A percentile compares a stretch with the other conserved stretches of the same genome.
phyloP scores from a whole-genome alignment of 2,113 vertebrate genomes.

The Myrmophylax atrothorax region DNA sequence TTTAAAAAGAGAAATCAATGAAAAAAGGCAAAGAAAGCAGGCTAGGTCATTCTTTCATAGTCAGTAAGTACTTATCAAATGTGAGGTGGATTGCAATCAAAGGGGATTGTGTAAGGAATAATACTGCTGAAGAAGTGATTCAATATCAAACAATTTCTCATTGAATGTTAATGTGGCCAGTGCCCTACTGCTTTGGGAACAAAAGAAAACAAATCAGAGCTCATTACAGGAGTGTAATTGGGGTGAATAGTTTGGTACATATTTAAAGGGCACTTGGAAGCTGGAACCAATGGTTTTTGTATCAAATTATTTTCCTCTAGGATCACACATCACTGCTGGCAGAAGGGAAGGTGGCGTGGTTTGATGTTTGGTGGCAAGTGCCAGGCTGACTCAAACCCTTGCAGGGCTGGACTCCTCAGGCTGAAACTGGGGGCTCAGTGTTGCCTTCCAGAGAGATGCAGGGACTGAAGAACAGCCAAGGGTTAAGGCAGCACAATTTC shows the following conservation, averaged over 20 bases:
- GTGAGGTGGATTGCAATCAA: slow-evolving; percentile 57
- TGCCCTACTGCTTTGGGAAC: slow-evolving; percentile 28
- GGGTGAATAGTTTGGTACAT: slow-evolving; percentile 34
- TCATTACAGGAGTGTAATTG: slow-evolving; percentile 52
- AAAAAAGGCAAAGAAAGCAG: slow-evolving; percentile 17
- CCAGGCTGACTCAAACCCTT: neutral
- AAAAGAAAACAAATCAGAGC: slow-evolving; percentile 50
- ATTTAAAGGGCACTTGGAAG: slow-evolving; percentile 22
- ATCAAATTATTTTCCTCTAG: slow-evolving; percentile 23
- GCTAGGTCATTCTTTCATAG: slow-evolving; percentile 10
- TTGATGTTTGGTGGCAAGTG: neutral
- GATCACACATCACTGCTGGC: neutral
- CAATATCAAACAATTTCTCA: slow-evolving; percentile 24
- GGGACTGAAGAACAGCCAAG: neutral
- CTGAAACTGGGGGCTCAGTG: neutral
- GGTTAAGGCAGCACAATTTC: neutral
- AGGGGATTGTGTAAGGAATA: slow-evolving; percentile 33
- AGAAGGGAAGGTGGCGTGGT: neutral
- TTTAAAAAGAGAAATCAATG: slow-evolving; percentile 27
- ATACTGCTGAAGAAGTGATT: slow-evolving; percentile 35
- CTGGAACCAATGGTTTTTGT: neutral
- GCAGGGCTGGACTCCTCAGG: neutral
- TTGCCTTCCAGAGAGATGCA: neutral
- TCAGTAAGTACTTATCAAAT: slow-evolving; percentile 25
- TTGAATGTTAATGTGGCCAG: slow-evolving; percentile 23